phyloP scores from a whole-genome alignment of 2,888 invertebrate genomes.

The Cactoblastis cactorum region DNA sequence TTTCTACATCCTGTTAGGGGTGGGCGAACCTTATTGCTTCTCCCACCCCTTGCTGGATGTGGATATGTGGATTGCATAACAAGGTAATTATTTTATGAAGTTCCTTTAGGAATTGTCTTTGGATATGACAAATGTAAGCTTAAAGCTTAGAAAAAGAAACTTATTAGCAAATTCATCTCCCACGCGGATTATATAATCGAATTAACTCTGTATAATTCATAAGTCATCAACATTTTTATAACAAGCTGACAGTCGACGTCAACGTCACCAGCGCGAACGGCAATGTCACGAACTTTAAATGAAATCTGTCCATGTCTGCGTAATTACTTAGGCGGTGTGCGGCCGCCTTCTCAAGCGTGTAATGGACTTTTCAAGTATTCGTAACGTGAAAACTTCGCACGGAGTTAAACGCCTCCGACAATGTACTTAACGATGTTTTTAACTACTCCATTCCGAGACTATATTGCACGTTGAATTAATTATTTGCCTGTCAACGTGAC shows the following conservation, averaged over 20 bases:
- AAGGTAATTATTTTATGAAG: too few species aligned
- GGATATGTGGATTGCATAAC: too few species aligned
- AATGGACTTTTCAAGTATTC: constrained; percentile 77
- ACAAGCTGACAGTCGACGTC: constrained; percentile 51
- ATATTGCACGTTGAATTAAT: constrained; percentile 62
- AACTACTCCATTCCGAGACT: constrained; percentile 64
- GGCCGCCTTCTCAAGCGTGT: constrained; percentile 65
- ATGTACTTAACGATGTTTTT: constrained; percentile 75
- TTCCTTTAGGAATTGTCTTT: too few species aligned
- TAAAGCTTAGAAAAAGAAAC: too few species aligned
- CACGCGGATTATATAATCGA: not conserved
- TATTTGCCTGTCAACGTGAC: constrained; percentile 40
- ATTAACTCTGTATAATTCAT: not conserved
- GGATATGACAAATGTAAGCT: too few species aligned
- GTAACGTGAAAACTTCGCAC: constrained; percentile 73
- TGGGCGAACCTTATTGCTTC: too few species aligned
- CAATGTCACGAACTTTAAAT: constrained; percentile 69
- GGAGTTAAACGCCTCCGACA: constrained; percentile 65
- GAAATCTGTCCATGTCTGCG: constrained; percentile 70
- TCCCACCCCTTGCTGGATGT: too few species aligned
- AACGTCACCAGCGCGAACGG: constrained; percentile 44
- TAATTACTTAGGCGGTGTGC: constrained; percentile 65
- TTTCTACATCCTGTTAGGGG: too few species aligned
- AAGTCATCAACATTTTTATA: constrained; percentile 41
- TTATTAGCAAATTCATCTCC: too few species aligned